phyloP scores from a whole-genome alignment of 2,888 invertebrate species.

The Nysson spinosus region DNA sequence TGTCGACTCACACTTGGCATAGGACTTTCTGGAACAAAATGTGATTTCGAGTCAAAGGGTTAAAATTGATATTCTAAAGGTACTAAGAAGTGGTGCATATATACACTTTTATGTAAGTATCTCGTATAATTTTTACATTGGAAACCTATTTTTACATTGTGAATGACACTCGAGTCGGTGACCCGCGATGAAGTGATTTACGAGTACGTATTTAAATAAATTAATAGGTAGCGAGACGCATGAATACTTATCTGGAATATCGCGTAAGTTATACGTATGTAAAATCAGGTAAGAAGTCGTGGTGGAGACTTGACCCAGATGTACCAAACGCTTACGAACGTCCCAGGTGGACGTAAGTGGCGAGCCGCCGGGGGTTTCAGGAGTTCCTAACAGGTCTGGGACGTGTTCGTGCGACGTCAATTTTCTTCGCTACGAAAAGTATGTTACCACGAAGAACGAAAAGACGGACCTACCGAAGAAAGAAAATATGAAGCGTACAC shows the following conservation, averaged over 20 bases:
- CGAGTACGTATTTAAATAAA: conserved; percentile 39
- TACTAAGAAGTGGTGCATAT: too few relatives aligned
- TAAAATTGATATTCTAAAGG: too few relatives aligned
- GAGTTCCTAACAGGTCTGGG: conserved; percentile 29
- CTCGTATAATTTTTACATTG: too few relatives aligned
- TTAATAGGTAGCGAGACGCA: conserved; percentile 17
- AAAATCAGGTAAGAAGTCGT: conserved; percentile 20
- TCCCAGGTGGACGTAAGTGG: conserved; percentile 42
- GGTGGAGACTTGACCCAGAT: conserved; percentile 34
- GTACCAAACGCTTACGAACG: conserved; percentile 19
- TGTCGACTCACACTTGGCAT: too few relatives aligned
- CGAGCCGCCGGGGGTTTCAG: conserved; percentile 13
- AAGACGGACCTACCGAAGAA: conserved; percentile 7
- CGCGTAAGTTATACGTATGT: conserved; percentile 19
- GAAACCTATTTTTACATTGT: too few relatives aligned
- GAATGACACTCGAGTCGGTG: background rate
- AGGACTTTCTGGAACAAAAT: too few relatives aligned
- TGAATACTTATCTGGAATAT: conserved; percentile 21
- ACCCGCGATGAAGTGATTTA: conserved; percentile 31
- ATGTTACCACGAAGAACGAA: conserved; percentile 21
- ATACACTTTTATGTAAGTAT: too few relatives aligned
- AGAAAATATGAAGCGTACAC: conserved; percentile 42
- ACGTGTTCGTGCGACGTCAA: conserved; percentile 51
- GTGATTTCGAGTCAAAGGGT: too few relatives aligned
- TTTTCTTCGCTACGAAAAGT: conserved; percentile 47